A percentile compares a stretch with the other conserved stretches of the same genome.
phyloP scores from a whole-genome alignment of 2,113 vertebrate genomes.

The Colius striatus region DNA sequence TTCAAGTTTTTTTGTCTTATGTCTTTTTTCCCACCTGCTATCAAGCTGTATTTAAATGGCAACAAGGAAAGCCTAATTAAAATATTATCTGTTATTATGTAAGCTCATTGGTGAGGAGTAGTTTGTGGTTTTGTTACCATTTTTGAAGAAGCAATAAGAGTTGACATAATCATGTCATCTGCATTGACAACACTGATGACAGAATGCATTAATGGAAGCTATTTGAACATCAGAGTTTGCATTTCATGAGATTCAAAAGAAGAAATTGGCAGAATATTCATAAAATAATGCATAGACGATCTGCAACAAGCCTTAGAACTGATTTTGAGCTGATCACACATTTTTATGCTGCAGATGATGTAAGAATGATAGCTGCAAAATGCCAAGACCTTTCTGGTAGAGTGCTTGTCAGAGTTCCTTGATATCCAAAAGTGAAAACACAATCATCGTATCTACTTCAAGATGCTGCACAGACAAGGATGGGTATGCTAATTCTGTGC shows the following conservation, averaged over 20 bases:
- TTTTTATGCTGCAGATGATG: neutral
- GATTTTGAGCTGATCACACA: neutral
- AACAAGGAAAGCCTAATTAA: neutral
- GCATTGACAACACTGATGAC: neutral
- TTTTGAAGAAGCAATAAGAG: neutral
- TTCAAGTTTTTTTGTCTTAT: neutral
- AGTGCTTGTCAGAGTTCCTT: neutral
- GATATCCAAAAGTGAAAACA: neutral
- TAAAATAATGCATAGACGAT: constrained; percentile 19
- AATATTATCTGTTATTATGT: neutral
- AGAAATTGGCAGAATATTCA: neutral
- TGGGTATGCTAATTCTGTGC: neutral
- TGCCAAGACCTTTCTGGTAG: neutral
- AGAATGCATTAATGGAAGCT: neutral
- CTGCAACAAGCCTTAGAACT: neutral
- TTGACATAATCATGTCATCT: neutral
- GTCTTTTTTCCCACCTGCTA: neutral
- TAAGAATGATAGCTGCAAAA: neutral
- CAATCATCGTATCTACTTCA: neutral
- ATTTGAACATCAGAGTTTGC: neutral
- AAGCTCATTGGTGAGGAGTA: neutral
- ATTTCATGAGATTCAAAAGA: neutral
- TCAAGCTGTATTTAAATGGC: neutral
- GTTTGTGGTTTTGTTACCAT: neutral
- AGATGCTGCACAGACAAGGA: neutral